Evolutionary conservation across 1,140 invertebrate genomes (phyloP), one percentile per base, ranked within the genome.

Genomic region (Trypoxylus dichotomus): DNA sequence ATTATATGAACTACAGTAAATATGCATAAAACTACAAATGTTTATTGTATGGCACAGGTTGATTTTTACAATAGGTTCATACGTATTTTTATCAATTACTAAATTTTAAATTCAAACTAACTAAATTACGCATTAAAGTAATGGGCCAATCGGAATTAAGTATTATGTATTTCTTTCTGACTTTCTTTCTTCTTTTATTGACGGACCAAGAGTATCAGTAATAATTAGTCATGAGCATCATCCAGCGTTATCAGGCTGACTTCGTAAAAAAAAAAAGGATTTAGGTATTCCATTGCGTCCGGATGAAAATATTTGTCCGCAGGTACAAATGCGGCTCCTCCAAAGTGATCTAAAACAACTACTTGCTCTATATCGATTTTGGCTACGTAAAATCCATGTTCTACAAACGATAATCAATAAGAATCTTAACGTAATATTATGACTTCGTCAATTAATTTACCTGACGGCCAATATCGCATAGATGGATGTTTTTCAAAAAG

Each of bases 371-470:
- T 93, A 63, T 93, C 88, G 81, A 96, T 79, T 86, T 94, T 94
- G 0, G 92, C 92, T 19, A 95, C 90, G 81, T 91, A 94, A 86
- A 93, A 96, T 19, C 89, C 85, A 85, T 95, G 94, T 83, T 90
- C 93, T 94, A 54, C 8, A 42, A 5, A 41, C 37, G 7, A 19
- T 32, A 0, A 37, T 37, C 10, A 42, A 21, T 74, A 19, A 74
- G 24, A 24, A 77, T n/a, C 10, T 77, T 37, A 73, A 71, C 3
- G 8, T 19, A 21, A 73, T 10, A 68, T n/a, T 32, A 0, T 19
- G 0, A 54, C 41, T 19, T 19, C 15, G 15, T 15, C 10, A 79
- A 75, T 25, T 24, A 37, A 3, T 77, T 54, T 79, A 85, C 83
- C 82, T 77, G 63, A 77, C 6, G 83, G 83, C 85, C 84, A 86